Percentiles rank a stretch among this genome's conserved stretches.
phyloP scores from a whole-genome alignment of 2,888 invertebrate genomes.

The Drosophila anomalata region DNA sequence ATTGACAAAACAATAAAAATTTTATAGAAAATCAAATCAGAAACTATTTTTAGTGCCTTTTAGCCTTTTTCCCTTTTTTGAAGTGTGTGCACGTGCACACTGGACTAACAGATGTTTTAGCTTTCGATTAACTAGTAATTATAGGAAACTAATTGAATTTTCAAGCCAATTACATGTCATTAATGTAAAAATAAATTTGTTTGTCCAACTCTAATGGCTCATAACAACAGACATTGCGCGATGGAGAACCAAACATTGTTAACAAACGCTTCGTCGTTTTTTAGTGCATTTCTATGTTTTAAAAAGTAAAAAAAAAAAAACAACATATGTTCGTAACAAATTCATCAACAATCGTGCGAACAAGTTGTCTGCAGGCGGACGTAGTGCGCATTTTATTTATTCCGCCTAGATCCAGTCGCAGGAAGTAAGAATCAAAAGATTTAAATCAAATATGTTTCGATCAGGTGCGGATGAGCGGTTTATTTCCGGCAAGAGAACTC shows the following conservation, averaged over 20 bases:
- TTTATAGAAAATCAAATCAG: not conserved
- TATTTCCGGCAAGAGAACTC: not conserved
- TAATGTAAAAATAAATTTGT: not conserved
- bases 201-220: not conserved
- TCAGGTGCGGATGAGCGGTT: not conserved
- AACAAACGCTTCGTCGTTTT: constrained; percentile 31
- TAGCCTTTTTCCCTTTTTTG: too few relatives aligned
- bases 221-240: not conserved
- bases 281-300: constrained; percentile 20
- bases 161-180: not conserved
- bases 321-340: constrained; percentile 48
- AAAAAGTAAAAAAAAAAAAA: constrained; percentile 18
- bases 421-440: constrained; percentile 57
- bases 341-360: constrained; percentile 64
- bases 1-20: not conserved
- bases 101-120: constrained; percentile 20
- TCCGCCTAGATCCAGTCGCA: constrained; percentile 33
- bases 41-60: not conserved
- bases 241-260: not conserved
- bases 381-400: constrained; percentile 52
- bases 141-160: constrained; percentile 3
- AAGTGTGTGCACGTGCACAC: constrained; percentile 44
- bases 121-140: not conserved
- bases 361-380: constrained; percentile 71
- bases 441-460: constrained; percentile 29